Evolutionary conservation across 1,140 invertebrate genomes (phyloP).

Genomic region (Psilanteris sp.): DNA sequence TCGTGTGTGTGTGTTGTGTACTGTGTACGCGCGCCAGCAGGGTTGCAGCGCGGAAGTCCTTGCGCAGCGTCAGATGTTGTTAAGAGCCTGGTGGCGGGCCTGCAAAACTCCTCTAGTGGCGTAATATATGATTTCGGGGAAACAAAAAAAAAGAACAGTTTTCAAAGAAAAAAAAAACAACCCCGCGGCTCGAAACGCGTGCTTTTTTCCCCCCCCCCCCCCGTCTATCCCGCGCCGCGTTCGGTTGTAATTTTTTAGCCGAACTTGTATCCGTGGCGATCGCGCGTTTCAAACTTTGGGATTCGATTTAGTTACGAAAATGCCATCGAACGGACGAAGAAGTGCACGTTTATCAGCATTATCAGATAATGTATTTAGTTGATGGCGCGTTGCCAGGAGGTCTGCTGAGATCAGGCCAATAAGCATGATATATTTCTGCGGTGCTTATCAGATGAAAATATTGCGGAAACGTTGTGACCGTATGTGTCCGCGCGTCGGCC

Average conservation of each 20-base stretch:
- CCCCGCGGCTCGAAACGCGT: no score
- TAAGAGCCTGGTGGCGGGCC: no score
- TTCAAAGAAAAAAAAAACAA: no score
- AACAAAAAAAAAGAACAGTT: neutral
- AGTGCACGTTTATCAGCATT: slow-evolving; percentile 53
- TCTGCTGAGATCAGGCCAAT: slow-evolving; percentile 59
- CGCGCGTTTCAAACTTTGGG: slow-evolving; percentile 1
- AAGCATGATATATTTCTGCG: slow-evolving; percentile 63
- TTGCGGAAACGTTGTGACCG: slow-evolving; percentile 38
- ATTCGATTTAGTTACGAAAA: slow-evolving; percentile 31
- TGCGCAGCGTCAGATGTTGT: no score
- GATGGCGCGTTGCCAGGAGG: slow-evolving; percentile 49
- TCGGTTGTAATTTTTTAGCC: no score
- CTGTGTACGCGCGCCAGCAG: no score
- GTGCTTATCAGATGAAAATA: slow-evolving; percentile 61
- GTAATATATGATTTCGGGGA: neutral
- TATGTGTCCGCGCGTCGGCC: no score
- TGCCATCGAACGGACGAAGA: slow-evolving; percentile 39
- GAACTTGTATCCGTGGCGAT: no score
- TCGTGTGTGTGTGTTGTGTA: no score
- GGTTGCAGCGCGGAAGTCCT: no score
- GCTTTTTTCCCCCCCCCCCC: no score
- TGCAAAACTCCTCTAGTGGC: neutral
- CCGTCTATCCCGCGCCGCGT: no score
- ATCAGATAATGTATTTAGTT: slow-evolving; percentile 59